A percentile compares a stretch with the other conserved stretches of the same genome.
Conservation (phyloP, 2,113 vertebrate species). For the Progne subis region DNA sequence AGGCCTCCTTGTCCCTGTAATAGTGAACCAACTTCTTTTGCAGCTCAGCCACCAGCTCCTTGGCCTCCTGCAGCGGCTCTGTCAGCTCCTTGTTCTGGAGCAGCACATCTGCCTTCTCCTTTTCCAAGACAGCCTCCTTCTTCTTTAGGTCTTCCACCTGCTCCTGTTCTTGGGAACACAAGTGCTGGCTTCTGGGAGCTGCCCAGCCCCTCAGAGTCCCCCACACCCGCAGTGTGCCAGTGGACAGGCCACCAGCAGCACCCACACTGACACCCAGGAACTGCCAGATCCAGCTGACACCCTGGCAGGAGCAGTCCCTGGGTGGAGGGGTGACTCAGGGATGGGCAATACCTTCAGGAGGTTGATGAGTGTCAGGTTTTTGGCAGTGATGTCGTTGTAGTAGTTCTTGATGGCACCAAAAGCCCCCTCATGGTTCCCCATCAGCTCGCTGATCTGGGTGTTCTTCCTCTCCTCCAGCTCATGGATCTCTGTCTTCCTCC, state of each 20-base stretch:
- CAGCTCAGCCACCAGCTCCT: constrained; percentile 70
- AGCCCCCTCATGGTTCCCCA: constrained; percentile 79
- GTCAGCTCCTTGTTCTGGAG: constrained; percentile 77
- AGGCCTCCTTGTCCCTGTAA: constrained; percentile 73
- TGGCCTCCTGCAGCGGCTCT: constrained; percentile 74
- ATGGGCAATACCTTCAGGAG: constrained; percentile 78
- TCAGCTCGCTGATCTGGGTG: constrained; percentile 77
- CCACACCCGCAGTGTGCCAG: rapidly evolving
- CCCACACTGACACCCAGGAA: not conserved
- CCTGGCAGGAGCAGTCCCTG: not conserved
- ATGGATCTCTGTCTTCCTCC: constrained; percentile 79
- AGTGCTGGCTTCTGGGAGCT: not conserved
- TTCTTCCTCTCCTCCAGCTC: constrained; percentile 86
- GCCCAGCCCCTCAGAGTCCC: not conserved
- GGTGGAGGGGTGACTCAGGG: not conserved
- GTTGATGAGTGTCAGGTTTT: constrained; percentile 78
- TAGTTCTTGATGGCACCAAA: constrained; percentile 82
- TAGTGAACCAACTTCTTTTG: constrained; percentile 73
- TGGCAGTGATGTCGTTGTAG: constrained; percentile 78
- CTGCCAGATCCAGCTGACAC: not conserved
- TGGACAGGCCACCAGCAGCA: not conserved
- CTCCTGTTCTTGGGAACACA: constrained; percentile 67
- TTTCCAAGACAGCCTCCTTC: constrained; percentile 73
- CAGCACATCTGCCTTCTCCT: constrained; percentile 74
- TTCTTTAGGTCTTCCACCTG: constrained; percentile 78